phyloP scores from a whole-genome alignment of 2,888 invertebrate species.

The Tipula helvola region DNA sequence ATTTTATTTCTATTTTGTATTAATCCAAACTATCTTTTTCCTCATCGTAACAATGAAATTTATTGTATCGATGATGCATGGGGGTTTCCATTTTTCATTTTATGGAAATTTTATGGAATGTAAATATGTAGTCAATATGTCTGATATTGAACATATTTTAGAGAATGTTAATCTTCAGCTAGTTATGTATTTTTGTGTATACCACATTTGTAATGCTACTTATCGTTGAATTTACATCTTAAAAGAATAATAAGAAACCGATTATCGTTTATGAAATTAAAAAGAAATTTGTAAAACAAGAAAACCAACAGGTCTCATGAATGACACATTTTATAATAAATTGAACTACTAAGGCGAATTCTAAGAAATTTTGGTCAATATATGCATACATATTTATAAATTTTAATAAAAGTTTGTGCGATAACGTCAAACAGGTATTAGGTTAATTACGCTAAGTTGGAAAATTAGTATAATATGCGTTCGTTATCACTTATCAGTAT shows the following conservation, averaged over 20 bases:
- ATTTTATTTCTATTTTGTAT: background rate
- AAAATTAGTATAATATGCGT: background rate
- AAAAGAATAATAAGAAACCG: background rate
- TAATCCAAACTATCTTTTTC: background rate
- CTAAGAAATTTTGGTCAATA: background rate
- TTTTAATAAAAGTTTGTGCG: background rate
- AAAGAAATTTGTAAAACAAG: background rate
- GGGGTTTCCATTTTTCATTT: background rate
- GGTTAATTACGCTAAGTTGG: background rate
- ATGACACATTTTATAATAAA: background rate
- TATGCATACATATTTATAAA: background rate
- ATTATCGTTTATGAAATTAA: background rate
- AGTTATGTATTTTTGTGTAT: background rate
- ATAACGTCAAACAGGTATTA: background rate
- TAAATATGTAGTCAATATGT: background rate
- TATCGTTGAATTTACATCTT: background rate
- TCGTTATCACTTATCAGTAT: background rate
- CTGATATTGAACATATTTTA: background rate
- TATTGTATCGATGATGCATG: background rate
- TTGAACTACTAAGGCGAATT: background rate
- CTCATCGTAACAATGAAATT: background rate
- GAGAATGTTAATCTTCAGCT: background rate
- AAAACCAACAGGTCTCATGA: background rate
- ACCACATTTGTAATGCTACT: background rate
- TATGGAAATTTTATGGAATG: background rate